Percentiles rank a stretch among this genome's conserved stretches.
Evolutionary conservation across 2,888 invertebrate species (phyloP).

Genomic region (Agriopis marginaria): DNA sequence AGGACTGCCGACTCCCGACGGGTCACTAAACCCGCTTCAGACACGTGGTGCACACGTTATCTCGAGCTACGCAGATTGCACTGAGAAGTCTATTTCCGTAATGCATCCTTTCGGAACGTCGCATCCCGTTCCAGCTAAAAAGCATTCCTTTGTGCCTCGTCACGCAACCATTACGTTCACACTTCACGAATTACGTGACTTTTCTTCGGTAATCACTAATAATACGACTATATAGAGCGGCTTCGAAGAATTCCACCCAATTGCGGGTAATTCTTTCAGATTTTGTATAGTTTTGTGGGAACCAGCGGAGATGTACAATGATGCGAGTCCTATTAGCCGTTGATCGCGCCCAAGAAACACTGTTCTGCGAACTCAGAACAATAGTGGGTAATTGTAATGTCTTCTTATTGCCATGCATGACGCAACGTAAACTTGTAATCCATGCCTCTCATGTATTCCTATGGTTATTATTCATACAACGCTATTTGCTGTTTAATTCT

Average conservation of each 20-base stretch:
- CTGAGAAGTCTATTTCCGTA: slow-evolving; percentile 55
- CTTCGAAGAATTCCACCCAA: slow-evolving; percentile 56
- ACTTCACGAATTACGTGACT: slow-evolving; percentile 57
- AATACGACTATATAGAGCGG: slow-evolving; percentile 46
- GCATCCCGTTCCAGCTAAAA: slow-evolving; percentile 21
- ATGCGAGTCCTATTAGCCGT: slow-evolving; percentile 72
- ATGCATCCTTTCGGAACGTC: slow-evolving; percentile 50
- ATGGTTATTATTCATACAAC: slow-evolving; percentile 70
- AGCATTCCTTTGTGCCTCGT: slow-evolving; percentile 45
- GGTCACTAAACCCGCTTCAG: slow-evolving; percentile 67
- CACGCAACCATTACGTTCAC: slow-evolving; percentile 48
- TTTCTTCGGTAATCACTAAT: slow-evolving; percentile 49
- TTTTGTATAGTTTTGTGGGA: slow-evolving; percentile 67
- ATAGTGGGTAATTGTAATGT: slow-evolving; percentile 83
- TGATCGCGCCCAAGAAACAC: slow-evolving; percentile 67
- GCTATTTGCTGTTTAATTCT: slow-evolving; percentile 64
- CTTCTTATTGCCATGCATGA: slow-evolving; percentile 82
- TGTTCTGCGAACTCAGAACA: slow-evolving; percentile 83
- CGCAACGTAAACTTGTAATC: slow-evolving; percentile 70
- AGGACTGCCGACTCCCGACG: slow-evolving; percentile 62
- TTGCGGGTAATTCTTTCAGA: slow-evolving; percentile 61
- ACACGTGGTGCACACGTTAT: slow-evolving; percentile 63
- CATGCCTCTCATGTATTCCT: slow-evolving; percentile 59
- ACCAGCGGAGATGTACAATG: slow-evolving; percentile 70
- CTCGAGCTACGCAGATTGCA: slow-evolving; percentile 61